Conservation (phyloP, 2,797 vertebrate species). For the Falco naumanni region DNA sequence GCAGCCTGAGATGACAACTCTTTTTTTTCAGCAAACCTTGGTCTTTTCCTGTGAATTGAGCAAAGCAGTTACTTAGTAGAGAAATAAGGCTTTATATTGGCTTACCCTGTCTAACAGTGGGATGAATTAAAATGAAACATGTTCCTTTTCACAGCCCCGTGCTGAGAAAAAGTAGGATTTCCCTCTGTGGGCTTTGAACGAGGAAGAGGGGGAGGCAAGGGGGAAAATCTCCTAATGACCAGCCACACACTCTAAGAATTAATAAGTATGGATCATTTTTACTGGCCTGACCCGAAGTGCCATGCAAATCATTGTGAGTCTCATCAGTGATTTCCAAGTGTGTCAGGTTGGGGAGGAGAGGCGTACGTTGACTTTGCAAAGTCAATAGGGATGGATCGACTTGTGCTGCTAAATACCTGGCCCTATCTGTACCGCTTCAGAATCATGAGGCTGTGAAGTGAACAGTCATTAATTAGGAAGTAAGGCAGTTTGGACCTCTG, state of each 20-base stretch:
- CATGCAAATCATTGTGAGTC: neutral
- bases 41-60: neutral
- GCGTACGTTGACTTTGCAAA: constrained; percentile 11
- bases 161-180: neutral
- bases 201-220: neutral
- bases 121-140: neutral
- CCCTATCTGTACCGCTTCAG: neutral
- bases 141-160: neutral
- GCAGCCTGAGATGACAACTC: neutral
- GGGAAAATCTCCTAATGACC: neutral
- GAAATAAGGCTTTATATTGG: neutral
- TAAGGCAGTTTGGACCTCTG: neutral
- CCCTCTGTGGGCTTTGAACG: neutral
- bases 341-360: neutral
- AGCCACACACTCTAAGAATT: neutral
- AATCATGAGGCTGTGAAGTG: neutral
- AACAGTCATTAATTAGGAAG: neutral
- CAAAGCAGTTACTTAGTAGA: neutral
- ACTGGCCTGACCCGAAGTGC: neutral
- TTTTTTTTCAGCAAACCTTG: neutral
- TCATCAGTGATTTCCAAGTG: neutral
- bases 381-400: neutral
- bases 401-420: neutral
- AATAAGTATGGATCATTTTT: neutral
- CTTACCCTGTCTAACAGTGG: neutral